Evolutionary conservation across 1,140 invertebrate species (phyloP).

Genomic region (Colletes latitarsis): DNA sequence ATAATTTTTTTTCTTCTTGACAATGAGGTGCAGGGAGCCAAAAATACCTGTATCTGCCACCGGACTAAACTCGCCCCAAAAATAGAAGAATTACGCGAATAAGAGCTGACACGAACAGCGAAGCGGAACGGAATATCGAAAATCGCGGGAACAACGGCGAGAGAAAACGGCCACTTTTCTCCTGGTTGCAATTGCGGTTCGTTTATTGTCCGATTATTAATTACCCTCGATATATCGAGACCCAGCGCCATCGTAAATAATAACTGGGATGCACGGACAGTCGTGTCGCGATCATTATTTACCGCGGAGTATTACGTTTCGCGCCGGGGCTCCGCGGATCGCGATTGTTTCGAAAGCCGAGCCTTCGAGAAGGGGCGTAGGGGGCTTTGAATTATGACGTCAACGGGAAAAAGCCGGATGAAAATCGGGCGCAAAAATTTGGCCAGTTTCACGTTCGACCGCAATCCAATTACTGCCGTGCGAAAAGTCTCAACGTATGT

Average conservation of each 20-base stretch:
- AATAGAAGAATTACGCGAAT: neutral
- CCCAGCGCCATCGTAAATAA: conserved; percentile 50
- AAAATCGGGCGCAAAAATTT: conserved; percentile 29
- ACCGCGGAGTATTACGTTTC: conserved; percentile 54
- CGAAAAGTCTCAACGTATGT: neutral
- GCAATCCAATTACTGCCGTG: conserved; percentile 4
- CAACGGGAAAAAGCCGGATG: conserved; percentile 9
- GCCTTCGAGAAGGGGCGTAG: neutral
- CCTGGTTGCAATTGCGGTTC: conserved; percentile 33
- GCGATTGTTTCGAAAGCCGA: conserved; percentile 36
- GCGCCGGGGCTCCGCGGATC: conserved; percentile 21
- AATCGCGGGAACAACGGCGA: too few species aligned
- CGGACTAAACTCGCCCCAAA: too few species aligned
- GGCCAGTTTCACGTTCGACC: neutral
- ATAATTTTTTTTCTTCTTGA: too few species aligned
- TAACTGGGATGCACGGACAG: conserved; percentile 1
- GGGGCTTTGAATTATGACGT: conserved; percentile 42
- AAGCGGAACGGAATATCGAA: neutral
- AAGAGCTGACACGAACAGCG: neutral
- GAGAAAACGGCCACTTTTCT: conserved; percentile 9
- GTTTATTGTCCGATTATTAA: conserved; percentile 63
- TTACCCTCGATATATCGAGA: conserved; percentile 53
- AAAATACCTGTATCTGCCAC: too few species aligned
- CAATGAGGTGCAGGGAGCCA: too few species aligned
- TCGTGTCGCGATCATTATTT: conserved; percentile 59